Evolutionary conservation across 2,113 vertebrate species (phyloP), one percentile per base, ranked within the genome.

Genomic region (Talpa occidentalis): DNA sequence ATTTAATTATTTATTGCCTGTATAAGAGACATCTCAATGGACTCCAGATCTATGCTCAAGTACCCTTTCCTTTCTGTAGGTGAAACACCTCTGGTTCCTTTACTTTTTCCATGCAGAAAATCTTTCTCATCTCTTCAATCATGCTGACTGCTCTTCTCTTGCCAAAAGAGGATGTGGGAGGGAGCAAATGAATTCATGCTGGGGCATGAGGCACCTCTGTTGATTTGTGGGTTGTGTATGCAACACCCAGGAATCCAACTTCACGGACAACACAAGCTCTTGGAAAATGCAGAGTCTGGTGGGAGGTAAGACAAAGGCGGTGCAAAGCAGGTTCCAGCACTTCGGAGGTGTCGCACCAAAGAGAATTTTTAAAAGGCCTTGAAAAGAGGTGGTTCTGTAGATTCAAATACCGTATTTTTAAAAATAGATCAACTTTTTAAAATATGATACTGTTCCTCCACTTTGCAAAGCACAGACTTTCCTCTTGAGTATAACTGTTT

Each of bases 381-480:
- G 93, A 84, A 95, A 97, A 94, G 78, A 69, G 30, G 16, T 95
- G 77, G 49, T 81, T 97, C 79, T 81, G 74, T 96, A 94, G 95
- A 44, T 95, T 97, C 92, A 90, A 95, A 74, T 56, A 88, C 52
- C 64, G 77, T 0, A 1, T 88, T 97, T 98, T 97, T 54, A 98
- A 97, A 98, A 98, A 97, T 97, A 98, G 96, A 97, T 97, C 94
- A 77, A 95, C 97, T 88, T 88, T 85, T 95, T 98, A 98, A 97
- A 98, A 98, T 96, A 92, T 74, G 94, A 98, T 95, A 94, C 91
- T 93, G 60, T 95, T 98, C 76, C 47, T 96, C 54, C 87, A 88
- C 96, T 97, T 72, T 21, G 92, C 90, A 93, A 97, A 93, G 88
- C 66, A 93, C 96, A 97, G 80, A 95, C 78, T 98, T 97, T 97